Evolutionary conservation across 2,888 invertebrate genomes (phyloP), one percentile per base, ranked within the genome.

Genomic region (Alsophila aescularia): DNA sequence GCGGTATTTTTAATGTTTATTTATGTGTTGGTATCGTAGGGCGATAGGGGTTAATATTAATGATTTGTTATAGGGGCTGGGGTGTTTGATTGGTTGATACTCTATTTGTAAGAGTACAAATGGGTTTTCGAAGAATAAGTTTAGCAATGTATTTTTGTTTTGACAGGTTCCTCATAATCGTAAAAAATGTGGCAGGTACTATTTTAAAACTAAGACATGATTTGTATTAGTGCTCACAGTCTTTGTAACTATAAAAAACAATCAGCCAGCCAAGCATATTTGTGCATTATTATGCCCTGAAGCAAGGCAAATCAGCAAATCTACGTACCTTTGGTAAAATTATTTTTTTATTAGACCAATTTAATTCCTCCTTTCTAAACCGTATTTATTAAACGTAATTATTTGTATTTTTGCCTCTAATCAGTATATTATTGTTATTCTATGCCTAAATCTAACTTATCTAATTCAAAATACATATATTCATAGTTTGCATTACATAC

Each of bases 1-100:
- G 81, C 74, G 84, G 77, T 76, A 73, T 81, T 83, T 83, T 79
- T 82, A 83, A 85, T 83, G 80, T 85, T 76, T 85, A 85, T 85
- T 85, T 85, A 86, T 84, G 79, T 69, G 24, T 24, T 24, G 72
- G 66, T 70, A 70, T 79, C 73, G 73, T 64, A 66, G 66, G 53
- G 48, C 52, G 67, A 67, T 69, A 70, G 76, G 75, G 76, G 78
- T 78, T 82, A 79, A 79, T 83, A 83, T 83, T 83, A 79, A 82
- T 78, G 81, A 71, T 70, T 70, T 68, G 59, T 55, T 66, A 54
- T 60, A 64, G 66, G 70, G 66, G 69, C 63, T 58, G 59, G 53
- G 54, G 60, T 41, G 51, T 36, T 49, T 51, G 52, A 63, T 65
- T 53, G 60, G 60, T 55, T 48, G 64, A 21, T 59, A 69, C 66